phyloP scores from a whole-genome alignment of 2,113 vertebrate genomes.

The Malurus alboscapulatus region DNA sequence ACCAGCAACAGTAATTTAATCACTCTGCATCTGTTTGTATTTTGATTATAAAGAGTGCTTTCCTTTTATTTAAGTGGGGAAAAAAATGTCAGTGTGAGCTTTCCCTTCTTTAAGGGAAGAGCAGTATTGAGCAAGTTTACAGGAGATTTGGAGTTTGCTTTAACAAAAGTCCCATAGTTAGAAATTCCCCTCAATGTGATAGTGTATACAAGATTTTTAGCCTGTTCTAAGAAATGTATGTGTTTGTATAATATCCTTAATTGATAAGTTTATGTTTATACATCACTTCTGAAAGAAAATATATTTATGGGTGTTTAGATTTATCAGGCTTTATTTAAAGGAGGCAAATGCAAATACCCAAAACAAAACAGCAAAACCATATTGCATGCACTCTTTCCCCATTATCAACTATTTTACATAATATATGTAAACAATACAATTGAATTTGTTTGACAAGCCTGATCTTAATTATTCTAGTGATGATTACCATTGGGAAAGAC shows the following conservation, averaged over 20 bases:
- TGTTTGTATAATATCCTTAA: background rate
- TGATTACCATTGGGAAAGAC: background rate
- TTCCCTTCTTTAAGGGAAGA: background rate
- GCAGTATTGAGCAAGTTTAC: background rate
- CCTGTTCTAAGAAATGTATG: background rate
- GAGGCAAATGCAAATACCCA: background rate
- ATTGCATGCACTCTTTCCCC: accelerated
- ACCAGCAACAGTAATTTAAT: background rate
- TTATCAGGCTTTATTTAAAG: background rate
- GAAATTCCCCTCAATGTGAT: background rate
- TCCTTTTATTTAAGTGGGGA: background rate
- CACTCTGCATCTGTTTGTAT: background rate
- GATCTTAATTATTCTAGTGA: background rate
- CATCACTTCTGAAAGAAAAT: background rate
- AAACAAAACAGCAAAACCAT: background rate
- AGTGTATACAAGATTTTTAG: background rate
- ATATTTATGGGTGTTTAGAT: background rate
- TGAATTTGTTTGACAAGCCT: background rate
- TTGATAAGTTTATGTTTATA: background rate
- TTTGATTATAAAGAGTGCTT: background rate
- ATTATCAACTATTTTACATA: background rate
- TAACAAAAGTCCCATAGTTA: background rate
- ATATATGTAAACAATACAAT: background rate
- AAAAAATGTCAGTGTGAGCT: background rate
- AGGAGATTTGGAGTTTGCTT: background rate